A percentile compares a stretch with the other conserved stretches of the same genome.
phyloP scores from a whole-genome alignment of 2,888 invertebrate genomes.

The Cyclophora punctaria region DNA sequence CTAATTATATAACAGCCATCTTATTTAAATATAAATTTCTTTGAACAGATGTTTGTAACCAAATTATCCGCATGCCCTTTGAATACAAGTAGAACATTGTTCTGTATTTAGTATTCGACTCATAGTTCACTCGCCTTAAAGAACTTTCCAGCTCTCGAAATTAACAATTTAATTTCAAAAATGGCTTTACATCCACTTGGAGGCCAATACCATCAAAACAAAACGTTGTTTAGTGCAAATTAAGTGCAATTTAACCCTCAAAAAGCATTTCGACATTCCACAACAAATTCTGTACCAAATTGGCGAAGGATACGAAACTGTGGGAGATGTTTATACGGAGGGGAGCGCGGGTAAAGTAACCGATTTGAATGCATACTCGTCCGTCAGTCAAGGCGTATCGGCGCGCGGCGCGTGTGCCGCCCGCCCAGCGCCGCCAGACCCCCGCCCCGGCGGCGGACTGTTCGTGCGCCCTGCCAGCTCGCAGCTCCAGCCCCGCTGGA shows the following conservation, averaged over 20 bases:
- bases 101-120: constrained; percentile 17
- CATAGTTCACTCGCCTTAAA: constrained; percentile 20
- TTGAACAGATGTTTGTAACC: constrained; percentile 12
- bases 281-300: constrained; percentile 72
- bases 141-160: constrained; percentile 17
- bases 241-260: constrained; percentile 71
- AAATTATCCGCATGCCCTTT: constrained; percentile 13
- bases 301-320: constrained; percentile 57
- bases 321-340: constrained; percentile 59
- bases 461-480: constrained; percentile 21
- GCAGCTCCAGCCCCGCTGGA: constrained; percentile 33
- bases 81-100: no score
- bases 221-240: constrained; percentile 68
- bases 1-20: no score
- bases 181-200: constrained; percentile 29
- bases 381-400: constrained; percentile 81
- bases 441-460: constrained; percentile 3
- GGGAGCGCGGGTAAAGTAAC: constrained; percentile 75
- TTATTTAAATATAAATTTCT: background rate
- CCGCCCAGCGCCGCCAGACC: constrained; percentile 33
- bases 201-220: constrained; percentile 46
- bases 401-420: constrained; percentile 51
- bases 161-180: constrained; percentile 23
- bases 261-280: constrained; percentile 68
- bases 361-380: constrained; percentile 85